Base-by-base conservation (phyloP, 2,797 vertebrate species). In the Lagocephalus sceleratus region DNA sequence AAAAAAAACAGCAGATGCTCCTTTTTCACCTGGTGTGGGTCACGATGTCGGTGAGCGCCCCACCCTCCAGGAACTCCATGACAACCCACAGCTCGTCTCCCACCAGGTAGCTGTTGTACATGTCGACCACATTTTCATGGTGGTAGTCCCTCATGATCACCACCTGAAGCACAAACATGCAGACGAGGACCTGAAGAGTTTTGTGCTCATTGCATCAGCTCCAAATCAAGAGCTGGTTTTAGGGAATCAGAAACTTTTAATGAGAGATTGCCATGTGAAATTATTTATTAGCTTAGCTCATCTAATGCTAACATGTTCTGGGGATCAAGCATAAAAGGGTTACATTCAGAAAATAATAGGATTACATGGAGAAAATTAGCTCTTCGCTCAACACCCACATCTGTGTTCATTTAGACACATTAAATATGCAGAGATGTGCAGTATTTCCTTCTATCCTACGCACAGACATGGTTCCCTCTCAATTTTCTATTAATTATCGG, bases 31-130 rank as follows among this genome's bases (percentile, higher is more conserved):
- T 94, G 75, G 95, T 97, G 80, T 98, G 95, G 11, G 95, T 98
- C 72, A 98, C 95, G 0, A 99, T 98, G 84, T 98, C 95, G 0
- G 95, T 98, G 55, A 98, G 84, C 0, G 96, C 96, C 0, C 96
- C 96, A 0, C 96, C 96, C 68, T 99, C 95, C 38, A 99, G 89
- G 78, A 98, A 99, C 85, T 99, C 96, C 96, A 99, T 99, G 62
- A 99, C 95, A 12, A 99, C 96, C 96, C 96, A 99, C 64, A 98
- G 93, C 84, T 99, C 96, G 0, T 99, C 96, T 0, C 93, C 95
- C 50, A 98, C 96, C 86, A 99, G 76, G 90, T 98, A 98, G 79
- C 96, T 98, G 90, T 97, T 97, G 89, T 97, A 98, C 96, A 98
- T 97, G 88, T 98, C 93, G 66, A 99, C 96, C 71, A 99, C 96